Evolutionary conservation across 2,888 invertebrate species (phyloP).

Genomic region (Protodeltote pygarga): DNA sequence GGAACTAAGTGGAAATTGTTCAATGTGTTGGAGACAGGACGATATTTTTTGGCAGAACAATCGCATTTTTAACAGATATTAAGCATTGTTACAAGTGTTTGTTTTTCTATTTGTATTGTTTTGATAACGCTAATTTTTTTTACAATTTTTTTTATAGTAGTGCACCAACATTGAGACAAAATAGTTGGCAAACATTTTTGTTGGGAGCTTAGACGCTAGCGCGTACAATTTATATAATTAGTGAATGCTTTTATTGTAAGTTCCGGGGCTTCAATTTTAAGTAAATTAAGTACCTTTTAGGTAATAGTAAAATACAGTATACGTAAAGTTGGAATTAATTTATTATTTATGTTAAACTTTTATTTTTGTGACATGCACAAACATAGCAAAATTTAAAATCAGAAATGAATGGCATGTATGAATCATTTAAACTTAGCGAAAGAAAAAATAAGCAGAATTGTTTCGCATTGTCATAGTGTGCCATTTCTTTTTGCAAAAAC

Average conservation of each 20-base stretch:
- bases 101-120: not conserved
- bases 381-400: too few relatives aligned
- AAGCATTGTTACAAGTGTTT: conserved; percentile 8
- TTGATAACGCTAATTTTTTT: not conserved
- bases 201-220: not conserved
- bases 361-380: too few relatives aligned
- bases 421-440: conserved; percentile 19
- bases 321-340: too few relatives aligned
- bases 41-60: conserved; percentile 52
- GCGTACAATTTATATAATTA: not conserved
- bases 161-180: not conserved
- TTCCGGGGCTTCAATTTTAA: too few relatives aligned
- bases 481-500: conserved; percentile 38
- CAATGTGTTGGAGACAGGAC: conserved; percentile 49
- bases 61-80: conserved; percentile 35
- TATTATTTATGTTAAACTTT: too few relatives aligned
- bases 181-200: conserved; percentile 2
- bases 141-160: not conserved
- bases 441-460: conserved; percentile 24
- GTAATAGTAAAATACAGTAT: too few relatives aligned
- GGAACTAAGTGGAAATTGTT: conserved; percentile 62
- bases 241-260: too few relatives aligned
- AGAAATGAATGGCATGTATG: conserved; percentile 1
- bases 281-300: too few relatives aligned
- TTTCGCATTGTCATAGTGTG: conserved; percentile 27